Percentiles rank a stretch among this genome's conserved stretches.
phyloP scores from a whole-genome alignment of 2,113 vertebrate genomes.

The Capreolus pygargus region DNA sequence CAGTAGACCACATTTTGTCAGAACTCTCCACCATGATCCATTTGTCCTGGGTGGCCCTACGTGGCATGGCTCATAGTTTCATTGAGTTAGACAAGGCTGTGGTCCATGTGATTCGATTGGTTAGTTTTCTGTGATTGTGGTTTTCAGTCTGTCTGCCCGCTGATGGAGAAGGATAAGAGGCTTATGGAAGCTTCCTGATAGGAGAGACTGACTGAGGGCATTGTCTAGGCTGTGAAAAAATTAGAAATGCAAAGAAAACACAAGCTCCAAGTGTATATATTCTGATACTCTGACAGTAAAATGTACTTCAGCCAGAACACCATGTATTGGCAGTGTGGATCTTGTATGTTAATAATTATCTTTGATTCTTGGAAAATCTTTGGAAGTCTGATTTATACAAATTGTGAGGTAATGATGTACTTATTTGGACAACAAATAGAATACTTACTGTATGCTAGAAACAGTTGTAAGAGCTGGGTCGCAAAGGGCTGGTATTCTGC shows the following conservation, averaged over 20 bases:
- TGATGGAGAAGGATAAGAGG: neutral
- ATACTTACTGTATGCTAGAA: neutral
- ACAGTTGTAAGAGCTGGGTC: neutral
- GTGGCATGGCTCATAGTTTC: neutral
- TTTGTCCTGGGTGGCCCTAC: neutral
- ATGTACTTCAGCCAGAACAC: neutral
- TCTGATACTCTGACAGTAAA: neutral
- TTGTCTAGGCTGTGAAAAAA: neutral
- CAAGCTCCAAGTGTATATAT: neutral
- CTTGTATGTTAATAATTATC: neutral
- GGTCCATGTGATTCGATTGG: neutral
- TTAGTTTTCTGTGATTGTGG: neutral
- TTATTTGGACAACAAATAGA: neutral
- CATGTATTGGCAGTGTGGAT: neutral
- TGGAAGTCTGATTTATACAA: neutral
- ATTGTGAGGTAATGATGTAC: neutral
- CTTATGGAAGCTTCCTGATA: neutral
- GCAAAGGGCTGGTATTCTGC: neutral
- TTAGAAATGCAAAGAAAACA: constrained; percentile 2
- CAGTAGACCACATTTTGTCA: neutral
- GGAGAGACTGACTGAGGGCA: neutral
- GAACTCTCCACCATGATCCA: neutral
- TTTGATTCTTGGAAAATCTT: neutral
- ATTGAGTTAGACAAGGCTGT: neutral
- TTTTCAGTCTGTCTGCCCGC: neutral